Percentiles rank a stretch among this genome's conserved stretches.
Conservation (phyloP, 2,113 vertebrate genomes). For the Emberiza fucata region DNA sequence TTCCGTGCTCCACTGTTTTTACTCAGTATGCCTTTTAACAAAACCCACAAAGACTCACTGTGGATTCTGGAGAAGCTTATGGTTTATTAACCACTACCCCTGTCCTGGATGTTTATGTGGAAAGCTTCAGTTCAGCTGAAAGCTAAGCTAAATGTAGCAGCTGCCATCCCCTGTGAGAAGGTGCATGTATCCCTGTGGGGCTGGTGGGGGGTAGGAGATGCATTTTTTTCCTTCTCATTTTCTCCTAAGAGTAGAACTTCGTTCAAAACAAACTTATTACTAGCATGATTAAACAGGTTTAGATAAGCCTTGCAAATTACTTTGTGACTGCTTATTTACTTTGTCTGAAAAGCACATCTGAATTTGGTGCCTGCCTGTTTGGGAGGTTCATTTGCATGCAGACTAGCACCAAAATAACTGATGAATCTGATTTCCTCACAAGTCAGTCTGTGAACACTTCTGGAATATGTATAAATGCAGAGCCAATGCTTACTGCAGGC, state of each 20-base stretch:
- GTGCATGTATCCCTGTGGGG: not conserved
- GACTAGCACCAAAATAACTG: constrained; percentile 8
- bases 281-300: not conserved
- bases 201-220: not conserved
- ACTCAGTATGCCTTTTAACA: constrained; percentile 49
- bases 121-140: constrained; percentile 22
- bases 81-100: constrained; percentile 46
- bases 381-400: constrained; percentile 17
- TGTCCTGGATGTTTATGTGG: constrained; percentile 41
- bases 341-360: not conserved
- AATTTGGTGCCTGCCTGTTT: not conserved
- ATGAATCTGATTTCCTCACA: not conserved
- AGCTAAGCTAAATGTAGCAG: not conserved
- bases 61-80: constrained; percentile 45
- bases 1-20: constrained; percentile 47
- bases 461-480: not conserved
- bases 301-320: constrained; percentile 11
- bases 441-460: not conserved
- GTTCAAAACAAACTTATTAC: constrained; percentile 4
- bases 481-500: not conserved
- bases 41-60: constrained; percentile 56
- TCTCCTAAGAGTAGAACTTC: not conserved
- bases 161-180: not conserved
- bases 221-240: not conserved
- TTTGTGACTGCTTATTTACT: constrained; percentile 4